A percentile compares a stretch with the other conserved stretches of the same genome.
Conservation (phyloP, 1,140 invertebrate species). For the Ostrea edulis region DNA sequence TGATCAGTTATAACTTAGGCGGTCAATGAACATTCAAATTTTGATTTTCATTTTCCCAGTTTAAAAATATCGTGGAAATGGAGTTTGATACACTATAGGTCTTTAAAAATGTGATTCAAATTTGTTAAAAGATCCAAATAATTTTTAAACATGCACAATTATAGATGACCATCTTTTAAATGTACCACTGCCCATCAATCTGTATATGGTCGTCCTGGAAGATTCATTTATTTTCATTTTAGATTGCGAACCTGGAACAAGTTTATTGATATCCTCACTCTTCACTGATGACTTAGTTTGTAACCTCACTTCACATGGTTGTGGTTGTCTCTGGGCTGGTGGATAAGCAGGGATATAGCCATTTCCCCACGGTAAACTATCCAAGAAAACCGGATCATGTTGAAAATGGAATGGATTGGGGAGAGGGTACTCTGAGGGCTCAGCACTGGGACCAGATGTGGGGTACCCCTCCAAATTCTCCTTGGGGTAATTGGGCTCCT, state of each 20-base stretch:
- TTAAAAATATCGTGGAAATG: no score
- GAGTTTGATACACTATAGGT: no score
- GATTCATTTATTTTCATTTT: not conserved
- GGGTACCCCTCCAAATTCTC: constrained; percentile 70
- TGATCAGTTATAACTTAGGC: no score
- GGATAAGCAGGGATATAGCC: constrained; percentile 32
- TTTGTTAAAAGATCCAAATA: no score
- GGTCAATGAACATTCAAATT: no score
- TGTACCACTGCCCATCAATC: no score
- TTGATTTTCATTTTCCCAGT: no score
- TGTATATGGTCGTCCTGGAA: not conserved
- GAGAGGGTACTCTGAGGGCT: constrained; percentile 56
- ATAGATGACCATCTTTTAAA: no score
- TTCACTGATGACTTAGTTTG: constrained; percentile 52
- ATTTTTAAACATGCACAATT: no score
- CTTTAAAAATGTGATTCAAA: no score
- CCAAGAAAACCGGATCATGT: constrained; percentile 45
- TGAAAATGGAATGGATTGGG: constrained; percentile 54
- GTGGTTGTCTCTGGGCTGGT: not conserved
- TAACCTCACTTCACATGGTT: not conserved
- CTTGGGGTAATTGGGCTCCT: constrained; percentile 68
- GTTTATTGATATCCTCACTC: constrained; percentile 52
- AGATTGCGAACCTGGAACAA: constrained; percentile 59
- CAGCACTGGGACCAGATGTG: constrained; percentile 59
- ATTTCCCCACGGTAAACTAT: constrained; percentile 40